A percentile compares a stretch with the other conserved stretches of the same genome.
These are phyloP conservation scores for Anagrus nilaparvatae DNA, from an alignment of 1,140 invertebrate species.

Conservation along the genomic window DNA sequence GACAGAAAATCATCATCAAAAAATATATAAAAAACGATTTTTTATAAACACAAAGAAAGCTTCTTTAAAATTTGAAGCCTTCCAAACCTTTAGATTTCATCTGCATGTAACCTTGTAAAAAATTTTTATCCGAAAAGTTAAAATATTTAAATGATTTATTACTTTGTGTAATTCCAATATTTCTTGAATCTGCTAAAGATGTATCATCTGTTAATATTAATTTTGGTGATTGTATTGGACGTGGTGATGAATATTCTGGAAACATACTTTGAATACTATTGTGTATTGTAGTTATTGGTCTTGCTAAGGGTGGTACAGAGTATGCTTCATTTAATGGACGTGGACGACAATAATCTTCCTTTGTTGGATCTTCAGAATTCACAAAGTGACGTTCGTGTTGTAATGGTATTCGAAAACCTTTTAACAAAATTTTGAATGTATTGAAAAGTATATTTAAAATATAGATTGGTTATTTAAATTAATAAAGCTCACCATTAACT, in stretches of 20 bases:
- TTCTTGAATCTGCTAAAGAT: no score
- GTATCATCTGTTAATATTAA: no score
- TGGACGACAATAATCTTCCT: slow-evolving; percentile 45
- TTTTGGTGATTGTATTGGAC: slow-evolving; percentile 18
- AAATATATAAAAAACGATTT: no score
- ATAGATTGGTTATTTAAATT: neutral
- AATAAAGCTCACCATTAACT: slow-evolving; percentile 3
- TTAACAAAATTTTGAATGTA: neutral
- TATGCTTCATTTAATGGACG: slow-evolving; percentile 45
- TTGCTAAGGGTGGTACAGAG: slow-evolving; percentile 41
- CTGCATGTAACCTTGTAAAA: slow-evolving; percentile 43
- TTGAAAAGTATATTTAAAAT: neutral
- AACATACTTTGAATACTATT: no score
- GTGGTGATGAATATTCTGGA: slow-evolving; percentile 13
- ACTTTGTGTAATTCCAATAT: no score
- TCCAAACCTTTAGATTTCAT: slow-evolving; percentile 41
- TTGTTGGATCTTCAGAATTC: neutral
- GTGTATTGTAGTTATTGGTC: slow-evolving; percentile 32
- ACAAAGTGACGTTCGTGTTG: neutral
- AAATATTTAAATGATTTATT: no score
- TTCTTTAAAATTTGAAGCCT: neutral
- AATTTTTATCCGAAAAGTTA: no score
- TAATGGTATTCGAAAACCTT: neutral
- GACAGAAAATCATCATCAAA: no score
- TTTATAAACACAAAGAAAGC: no score